phyloP scores from a whole-genome alignment of 64 coral and sea anemone genomes.

The Montipora efflorescens region DNA sequence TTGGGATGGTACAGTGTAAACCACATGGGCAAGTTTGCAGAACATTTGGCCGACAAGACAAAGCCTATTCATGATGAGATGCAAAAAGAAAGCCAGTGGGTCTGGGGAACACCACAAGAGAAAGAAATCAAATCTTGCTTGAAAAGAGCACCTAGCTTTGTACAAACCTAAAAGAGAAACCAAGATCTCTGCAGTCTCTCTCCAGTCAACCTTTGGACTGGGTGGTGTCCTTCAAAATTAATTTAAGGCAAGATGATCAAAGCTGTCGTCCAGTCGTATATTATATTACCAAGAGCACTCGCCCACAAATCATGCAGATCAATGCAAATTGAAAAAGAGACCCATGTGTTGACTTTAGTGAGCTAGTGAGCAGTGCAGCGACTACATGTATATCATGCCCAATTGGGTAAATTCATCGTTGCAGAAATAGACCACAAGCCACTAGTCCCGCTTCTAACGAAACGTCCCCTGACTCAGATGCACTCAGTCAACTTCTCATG shows the following conservation, averaged over 20 bases:
- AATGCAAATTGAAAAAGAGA: slow-evolving; percentile 56
- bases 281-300: no score
- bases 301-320: no score
- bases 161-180: not conserved
- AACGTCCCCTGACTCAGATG: not conserved
- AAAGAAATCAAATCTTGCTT: not conserved
- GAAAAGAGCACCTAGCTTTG: no score
- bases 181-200: slow-evolving; percentile 46
- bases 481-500: not conserved
- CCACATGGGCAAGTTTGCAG: slow-evolving; percentile 21
- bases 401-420: no score
- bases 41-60: slow-evolving; percentile 18
- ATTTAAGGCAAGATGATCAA: no score
- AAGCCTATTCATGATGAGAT: not conserved
- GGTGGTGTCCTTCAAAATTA: no score
- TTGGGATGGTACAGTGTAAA: not conserved
- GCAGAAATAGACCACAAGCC: no score
- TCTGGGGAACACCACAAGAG: not conserved
- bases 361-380: slow-evolving; percentile 41
- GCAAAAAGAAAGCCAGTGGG: not conserved
- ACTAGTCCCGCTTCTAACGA: not conserved
- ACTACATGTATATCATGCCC: slow-evolving; percentile 39
- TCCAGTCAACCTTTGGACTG: not conserved
- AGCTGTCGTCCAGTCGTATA: no score
- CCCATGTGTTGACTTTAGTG: slow-evolving; percentile 16